Percentiles rank a stretch among this genome's conserved stretches.
phyloP scores from a whole-genome alignment of 2,113 vertebrate genomes.

The crab-eating macaque (Macaca fascicularis) region T2T-MFA8v1.1 NC_088392.1:80354001-80354500 shows the following conservation, averaged over 20 bases:
- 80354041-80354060: background rate
- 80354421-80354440: background rate
- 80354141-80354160: background rate
- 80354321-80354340: background rate
- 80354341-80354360: background rate
- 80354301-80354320: background rate
- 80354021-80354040: background rate
- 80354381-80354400: background rate
- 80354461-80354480: background rate
- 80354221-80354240: background rate
- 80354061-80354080: accelerated
- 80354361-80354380: background rate
- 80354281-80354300: background rate
- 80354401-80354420: background rate
- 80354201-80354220: background rate
- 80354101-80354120: background rate
- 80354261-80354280: background rate
- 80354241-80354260: background rate
- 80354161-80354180: background rate
- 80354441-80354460: background rate
- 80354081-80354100: too few relatives aligned
- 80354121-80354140: background rate
- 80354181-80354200: background rate
- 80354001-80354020: background rate
- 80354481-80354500: background rate